Evolutionary conservation across 2,888 invertebrate species (phyloP).

Genomic region (Dynastes tityus): DNA sequence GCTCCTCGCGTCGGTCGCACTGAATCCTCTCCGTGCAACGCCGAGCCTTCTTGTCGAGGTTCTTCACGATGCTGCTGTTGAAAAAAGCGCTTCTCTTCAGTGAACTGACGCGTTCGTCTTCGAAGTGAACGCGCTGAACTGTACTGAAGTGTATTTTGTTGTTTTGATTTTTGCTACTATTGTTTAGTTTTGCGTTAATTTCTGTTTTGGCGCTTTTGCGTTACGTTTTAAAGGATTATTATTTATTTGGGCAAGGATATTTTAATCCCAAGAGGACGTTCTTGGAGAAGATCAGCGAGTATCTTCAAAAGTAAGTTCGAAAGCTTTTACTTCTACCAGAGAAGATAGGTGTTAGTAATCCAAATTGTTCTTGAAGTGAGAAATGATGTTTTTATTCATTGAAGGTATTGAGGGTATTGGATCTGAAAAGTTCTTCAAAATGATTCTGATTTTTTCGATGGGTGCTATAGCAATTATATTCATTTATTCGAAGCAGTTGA

Average conservation of each 20-base stretch:
- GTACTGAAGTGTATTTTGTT: conserved; percentile 39
- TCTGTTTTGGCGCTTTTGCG: conserved; percentile 11
- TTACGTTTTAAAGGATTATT: conserved; percentile 35
- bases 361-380: no score
- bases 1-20: background rate
- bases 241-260: conserved; percentile 36
- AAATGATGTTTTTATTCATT: no score
- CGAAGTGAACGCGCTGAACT: conserved; percentile 14
- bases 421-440: no score
- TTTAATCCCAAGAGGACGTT: background rate
- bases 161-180: conserved; percentile 34
- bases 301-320: conserved; percentile 16
- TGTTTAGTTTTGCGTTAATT: conserved; percentile 28
- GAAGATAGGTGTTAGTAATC: no score
- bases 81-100: conserved; percentile 20
- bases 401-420: no score
- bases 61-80: conserved; percentile 23
- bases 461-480: no score
- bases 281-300: background rate
- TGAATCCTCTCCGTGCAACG: background rate
- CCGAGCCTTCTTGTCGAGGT: conserved; percentile 3
- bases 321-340: background rate
- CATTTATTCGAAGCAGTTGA: no score
- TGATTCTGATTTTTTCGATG: no score
- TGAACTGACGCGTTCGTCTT: conserved; percentile 28